Evolutionary conservation across 1,140 invertebrate species (phyloP).

Genomic region (Dinoponera quadriceps): DNA sequence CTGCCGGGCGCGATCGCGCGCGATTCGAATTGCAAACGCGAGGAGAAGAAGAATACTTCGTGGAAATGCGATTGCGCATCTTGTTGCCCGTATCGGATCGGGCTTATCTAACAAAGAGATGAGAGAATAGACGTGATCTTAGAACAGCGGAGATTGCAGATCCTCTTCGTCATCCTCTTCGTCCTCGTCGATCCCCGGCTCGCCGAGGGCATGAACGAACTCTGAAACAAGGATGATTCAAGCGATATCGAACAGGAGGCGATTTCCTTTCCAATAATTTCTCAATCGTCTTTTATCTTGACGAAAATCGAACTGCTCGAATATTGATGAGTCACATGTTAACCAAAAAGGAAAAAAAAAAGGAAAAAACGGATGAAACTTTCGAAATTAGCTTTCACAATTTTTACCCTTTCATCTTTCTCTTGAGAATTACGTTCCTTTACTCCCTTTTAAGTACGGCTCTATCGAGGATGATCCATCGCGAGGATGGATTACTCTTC

Average conservation of each 20-base stretch:
- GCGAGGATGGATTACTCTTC: neutral
- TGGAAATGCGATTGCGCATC: conserved; percentile 25
- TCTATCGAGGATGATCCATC: conserved; percentile 14
- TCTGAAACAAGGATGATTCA: conserved; percentile 86
- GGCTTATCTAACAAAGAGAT: conserved; percentile 71
- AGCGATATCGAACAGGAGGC: neutral
- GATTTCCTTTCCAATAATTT: neutral
- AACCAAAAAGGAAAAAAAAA: too few species aligned
- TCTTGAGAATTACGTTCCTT: conserved; percentile 2
- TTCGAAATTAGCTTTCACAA: neutral
- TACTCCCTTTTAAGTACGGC: neutral
- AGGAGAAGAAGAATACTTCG: conserved; percentile 56
- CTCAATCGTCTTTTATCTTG: too few species aligned
- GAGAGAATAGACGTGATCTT: conserved; percentile 72
- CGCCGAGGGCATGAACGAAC: conserved; percentile 93
- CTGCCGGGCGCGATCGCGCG: conserved; percentile 39
- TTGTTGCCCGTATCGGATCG: conserved; percentile 46
- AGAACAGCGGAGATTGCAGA: conserved; percentile 79
- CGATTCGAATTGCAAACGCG: conserved; percentile 55
- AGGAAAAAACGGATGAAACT: too few species aligned
- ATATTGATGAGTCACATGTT: too few species aligned
- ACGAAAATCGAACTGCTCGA: too few species aligned
- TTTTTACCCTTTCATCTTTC: neutral
- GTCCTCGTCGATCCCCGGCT: conserved; percentile 91
- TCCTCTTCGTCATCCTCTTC: conserved; percentile 91